Conservation (phyloP, 2,113 vertebrate genomes). For the Phrynosoma blainvillii region DNA sequence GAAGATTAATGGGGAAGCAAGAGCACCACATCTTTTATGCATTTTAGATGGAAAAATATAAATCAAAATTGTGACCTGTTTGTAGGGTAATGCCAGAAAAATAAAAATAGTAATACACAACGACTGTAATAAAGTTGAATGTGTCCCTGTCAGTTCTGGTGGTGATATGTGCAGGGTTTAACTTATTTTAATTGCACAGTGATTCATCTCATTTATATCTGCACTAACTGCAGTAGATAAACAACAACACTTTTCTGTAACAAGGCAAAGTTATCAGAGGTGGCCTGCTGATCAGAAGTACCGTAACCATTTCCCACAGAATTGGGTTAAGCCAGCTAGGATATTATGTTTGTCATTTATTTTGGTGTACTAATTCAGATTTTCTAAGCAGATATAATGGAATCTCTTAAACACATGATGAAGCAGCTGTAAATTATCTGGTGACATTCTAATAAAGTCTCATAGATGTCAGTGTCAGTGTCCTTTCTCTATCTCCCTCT, state of each 20-base stretch:
- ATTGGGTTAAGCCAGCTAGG: conserved; percentile 3
- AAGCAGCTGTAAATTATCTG: background rate
- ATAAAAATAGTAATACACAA: conserved; percentile 5
- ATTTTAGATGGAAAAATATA: conserved; percentile 65
- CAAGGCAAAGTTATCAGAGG: background rate
- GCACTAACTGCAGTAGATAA: background rate
- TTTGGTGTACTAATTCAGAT: background rate
- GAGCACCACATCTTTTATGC: conserved; percentile 59
- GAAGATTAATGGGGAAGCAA: conserved; percentile 62
- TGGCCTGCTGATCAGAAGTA: background rate
- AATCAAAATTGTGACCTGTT: conserved; percentile 65
- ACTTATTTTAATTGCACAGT: conserved; percentile 40
- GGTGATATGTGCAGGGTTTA: conserved; percentile 14
- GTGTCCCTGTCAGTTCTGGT: conserved; percentile 19
- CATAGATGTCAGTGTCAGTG: background rate
- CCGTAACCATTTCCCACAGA: background rate
- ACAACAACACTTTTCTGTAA: conserved; percentile 20
- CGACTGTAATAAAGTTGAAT: conserved; percentile 27
- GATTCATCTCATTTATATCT: background rate
- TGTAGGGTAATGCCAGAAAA: conserved; percentile 34
- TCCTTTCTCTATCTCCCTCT: background rate
- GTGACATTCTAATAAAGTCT: background rate
- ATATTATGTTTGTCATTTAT: background rate
- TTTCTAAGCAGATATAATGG: background rate
- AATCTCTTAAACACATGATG: background rate